Percentiles rank a stretch among this genome's conserved stretches.
These are phyloP conservation scores for Xiphophorus hellerii DNA, from an alignment of 2,113 vertebrate genomes.

Conservation along the genomic window DNA sequence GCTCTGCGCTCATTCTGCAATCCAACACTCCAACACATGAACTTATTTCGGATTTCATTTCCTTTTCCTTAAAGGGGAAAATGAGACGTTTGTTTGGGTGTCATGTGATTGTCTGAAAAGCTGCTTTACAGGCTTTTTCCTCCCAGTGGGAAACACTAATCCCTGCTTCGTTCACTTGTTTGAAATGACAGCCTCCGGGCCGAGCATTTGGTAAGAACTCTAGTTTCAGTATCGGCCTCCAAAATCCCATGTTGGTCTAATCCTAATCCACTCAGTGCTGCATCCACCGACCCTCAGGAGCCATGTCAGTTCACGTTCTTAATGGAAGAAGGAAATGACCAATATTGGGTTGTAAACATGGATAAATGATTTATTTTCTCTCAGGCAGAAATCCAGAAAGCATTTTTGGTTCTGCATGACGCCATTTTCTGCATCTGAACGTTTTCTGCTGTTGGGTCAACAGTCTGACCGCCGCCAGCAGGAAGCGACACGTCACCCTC, in stretches of 20 bases:
- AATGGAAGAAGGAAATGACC: slow-evolving; percentile 8
- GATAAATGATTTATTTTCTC: not conserved
- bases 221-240: not conserved
- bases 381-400: not conserved
- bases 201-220: slow-evolving; percentile 8
- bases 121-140: slow-evolving; percentile 18
- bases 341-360: not conserved
- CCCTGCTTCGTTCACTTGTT: slow-evolving; percentile 3
- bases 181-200: not conserved
- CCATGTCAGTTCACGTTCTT: not conserved
- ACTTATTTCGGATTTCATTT: not conserved
- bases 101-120: slow-evolving; percentile 2
- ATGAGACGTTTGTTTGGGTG: not conserved
- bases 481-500: slow-evolving; percentile 18
- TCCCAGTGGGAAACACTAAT: slow-evolving; percentile 16
- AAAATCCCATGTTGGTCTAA: slow-evolving; percentile 14
- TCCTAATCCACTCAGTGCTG: slow-evolving; percentile 21
- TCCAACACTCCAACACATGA: not conserved
- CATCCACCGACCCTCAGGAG: not conserved
- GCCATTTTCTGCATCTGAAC: slow-evolving; percentile 4
- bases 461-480: slow-evolving; percentile 18
- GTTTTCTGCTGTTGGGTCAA: slow-evolving; percentile 24
- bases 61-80: not conserved
- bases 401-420: not conserved
- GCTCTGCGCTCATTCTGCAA: slow-evolving; percentile 10